These are phyloP conservation scores for Chrysolina oricalcia DNA, from an alignment of 2,888 invertebrate species.

Conservation along the genomic window DNA sequence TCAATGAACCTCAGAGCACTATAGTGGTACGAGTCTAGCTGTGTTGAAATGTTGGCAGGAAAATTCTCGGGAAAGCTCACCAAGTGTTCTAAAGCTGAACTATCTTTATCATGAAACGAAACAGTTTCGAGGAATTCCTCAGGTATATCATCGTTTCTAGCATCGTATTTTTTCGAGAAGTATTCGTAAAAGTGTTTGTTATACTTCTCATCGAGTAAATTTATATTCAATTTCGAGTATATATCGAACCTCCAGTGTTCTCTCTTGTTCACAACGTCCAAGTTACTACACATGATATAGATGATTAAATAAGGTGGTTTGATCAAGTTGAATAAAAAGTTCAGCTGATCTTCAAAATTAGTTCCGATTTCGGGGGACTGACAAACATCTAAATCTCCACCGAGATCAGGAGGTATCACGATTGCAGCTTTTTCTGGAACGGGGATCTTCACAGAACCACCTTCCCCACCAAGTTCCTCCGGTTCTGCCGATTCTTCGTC, in stretches of 20 bases:
- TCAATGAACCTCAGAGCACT: conserved; percentile 72
- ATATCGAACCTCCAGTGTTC: conserved; percentile 65
- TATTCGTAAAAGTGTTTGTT: conserved; percentile 70
- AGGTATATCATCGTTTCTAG: conserved; percentile 43
- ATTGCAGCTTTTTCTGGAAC: background rate
- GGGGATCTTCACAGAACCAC: background rate
- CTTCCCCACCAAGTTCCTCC: conserved; percentile 46
- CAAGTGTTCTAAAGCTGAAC: conserved; percentile 69
- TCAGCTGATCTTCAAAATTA: conserved; percentile 65
- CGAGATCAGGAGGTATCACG: conserved; percentile 56
- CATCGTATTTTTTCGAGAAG: conserved; percentile 66
- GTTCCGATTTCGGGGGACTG: conserved; percentile 57
- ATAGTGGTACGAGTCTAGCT: conserved; percentile 74
- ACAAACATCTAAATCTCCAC: conserved; percentile 56
- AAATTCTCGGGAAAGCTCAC: conserved; percentile 73
- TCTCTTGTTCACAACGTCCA: conserved; percentile 73
- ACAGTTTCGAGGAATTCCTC: conserved; percentile 63
- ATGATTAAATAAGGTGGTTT: conserved; percentile 72
- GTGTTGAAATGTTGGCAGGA: conserved; percentile 69
- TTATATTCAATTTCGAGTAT: conserved; percentile 61
- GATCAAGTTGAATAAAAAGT: conserved; percentile 65
- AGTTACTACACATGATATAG: conserved; percentile 74
- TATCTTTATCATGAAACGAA: conserved; percentile 50
- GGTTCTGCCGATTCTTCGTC: conserved; percentile 62
- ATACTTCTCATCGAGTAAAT: conserved; percentile 58